These are phyloP conservation scores for Dioctria rufipes DNA, from an alignment of 2,888 invertebrate species.

Conservation along the genomic window DNA sequence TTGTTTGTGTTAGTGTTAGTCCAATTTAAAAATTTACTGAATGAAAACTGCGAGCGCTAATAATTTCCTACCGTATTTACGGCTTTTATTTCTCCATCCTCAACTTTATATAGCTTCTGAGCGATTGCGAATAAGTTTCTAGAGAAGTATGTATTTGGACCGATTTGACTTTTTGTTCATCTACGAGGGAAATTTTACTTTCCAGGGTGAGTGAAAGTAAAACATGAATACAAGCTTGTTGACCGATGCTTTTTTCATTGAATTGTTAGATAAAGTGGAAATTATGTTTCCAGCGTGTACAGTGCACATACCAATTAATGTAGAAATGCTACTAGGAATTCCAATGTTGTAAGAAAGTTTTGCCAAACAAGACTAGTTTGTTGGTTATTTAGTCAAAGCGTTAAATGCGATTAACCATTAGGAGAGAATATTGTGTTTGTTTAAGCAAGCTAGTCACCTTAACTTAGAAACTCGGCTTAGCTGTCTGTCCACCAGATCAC, in stretches of 20 bases:
- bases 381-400: too few species aligned
- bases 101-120: not conserved
- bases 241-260: not conserved
- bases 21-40: slow-evolving; percentile 51
- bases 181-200: slow-evolving; percentile 4
- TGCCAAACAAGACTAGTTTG: too few species aligned
- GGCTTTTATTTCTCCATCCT: slow-evolving; percentile 41
- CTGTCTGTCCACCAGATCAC: too few species aligned
- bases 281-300: slow-evolving; percentile 36
- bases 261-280: slow-evolving; percentile 19
- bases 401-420: too few species aligned
- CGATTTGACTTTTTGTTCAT: slow-evolving; percentile 1
- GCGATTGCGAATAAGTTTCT: not conserved
- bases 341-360: too few species aligned
- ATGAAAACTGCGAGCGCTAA: slow-evolving; percentile 45
- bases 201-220: slow-evolving; percentile 4
- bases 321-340: slow-evolving; percentile 25
- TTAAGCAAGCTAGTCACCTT: too few species aligned
- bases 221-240: not conserved
- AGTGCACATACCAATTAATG: slow-evolving; percentile 35
- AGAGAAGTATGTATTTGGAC: slow-evolving; percentile 17
- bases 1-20: slow-evolving; percentile 46
- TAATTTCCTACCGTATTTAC: slow-evolving; percentile 43
- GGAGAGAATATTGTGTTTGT: too few species aligned
- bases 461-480: too few species aligned